Percentiles rank a stretch among this genome's conserved stretches.
Evolutionary conservation across 1,140 invertebrate species (phyloP).

Genomic region (Oryzaephilus surinamensis): DNA sequence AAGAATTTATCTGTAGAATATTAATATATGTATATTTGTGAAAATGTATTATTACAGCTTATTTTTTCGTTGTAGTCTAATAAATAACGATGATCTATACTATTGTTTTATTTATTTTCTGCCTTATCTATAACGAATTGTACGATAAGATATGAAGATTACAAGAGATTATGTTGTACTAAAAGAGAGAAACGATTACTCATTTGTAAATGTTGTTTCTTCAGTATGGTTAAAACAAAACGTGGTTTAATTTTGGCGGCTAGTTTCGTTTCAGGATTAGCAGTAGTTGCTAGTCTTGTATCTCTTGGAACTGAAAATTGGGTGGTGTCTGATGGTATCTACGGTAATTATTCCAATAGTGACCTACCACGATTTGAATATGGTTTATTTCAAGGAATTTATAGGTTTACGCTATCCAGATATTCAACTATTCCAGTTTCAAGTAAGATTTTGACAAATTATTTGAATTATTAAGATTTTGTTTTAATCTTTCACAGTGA

Average conservation of each 20-base stretch:
- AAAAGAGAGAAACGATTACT: no score
- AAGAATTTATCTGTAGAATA: no score
- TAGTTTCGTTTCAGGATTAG: conserved; percentile 13
- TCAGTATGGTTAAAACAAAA: conserved; percentile 20
- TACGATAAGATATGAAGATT: no score
- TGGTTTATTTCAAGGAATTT: conserved; percentile 14
- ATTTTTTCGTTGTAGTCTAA: no score
- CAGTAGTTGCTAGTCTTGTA: conserved; percentile 11
- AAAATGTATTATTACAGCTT: no score
- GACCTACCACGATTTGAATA: conserved; percentile 1
- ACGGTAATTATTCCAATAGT: neutral
- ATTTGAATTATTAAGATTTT: neutral
- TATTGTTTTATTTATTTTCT: no score
- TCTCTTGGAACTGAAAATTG: conserved; percentile 17
- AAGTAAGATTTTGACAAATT: neutral
- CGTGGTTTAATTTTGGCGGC: conserved; percentile 13
- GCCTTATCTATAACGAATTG: no score
- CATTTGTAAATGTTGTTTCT: no score
- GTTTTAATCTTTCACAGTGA: conserved; percentile 10
- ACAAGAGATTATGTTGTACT: no score
- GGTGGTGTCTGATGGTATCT: conserved; percentile 3
- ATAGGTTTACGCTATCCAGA: neutral
- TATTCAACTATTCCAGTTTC: conserved; percentile 1
- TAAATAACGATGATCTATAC: no score
- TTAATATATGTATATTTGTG: no score